Percentiles rank a stretch among this genome's conserved stretches.
Conservation (phyloP, 2,888 invertebrate species). For the Apotomis turbidana region DNA sequence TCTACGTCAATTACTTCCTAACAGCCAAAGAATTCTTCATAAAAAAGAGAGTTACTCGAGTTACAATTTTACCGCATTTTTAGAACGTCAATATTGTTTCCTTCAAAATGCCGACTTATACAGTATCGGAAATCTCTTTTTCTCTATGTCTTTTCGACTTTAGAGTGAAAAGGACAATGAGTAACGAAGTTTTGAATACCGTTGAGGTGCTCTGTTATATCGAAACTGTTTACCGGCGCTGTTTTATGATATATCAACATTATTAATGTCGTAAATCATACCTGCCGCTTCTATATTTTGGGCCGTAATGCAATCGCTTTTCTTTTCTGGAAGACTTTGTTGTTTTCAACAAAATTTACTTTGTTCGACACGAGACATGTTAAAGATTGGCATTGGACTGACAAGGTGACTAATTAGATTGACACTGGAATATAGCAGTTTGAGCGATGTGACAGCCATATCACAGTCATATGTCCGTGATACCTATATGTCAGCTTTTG, state of each 20-base stretch:
- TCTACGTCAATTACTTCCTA: constrained; percentile 7
- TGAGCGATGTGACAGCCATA: too few relatives aligned
- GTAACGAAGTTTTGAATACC: constrained; percentile 15
- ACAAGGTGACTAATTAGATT: too few relatives aligned
- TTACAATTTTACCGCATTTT: constrained; percentile 20
- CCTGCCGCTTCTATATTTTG: constrained; percentile 29
- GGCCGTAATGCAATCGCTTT: constrained; percentile 2
- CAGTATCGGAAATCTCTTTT: background rate
- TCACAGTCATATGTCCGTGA: too few relatives aligned
- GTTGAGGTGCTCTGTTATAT: constrained; percentile 24
- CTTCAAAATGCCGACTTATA: background rate
- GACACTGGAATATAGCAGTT: too few relatives aligned
- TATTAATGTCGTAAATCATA: constrained; percentile 41
- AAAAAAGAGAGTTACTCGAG: constrained; percentile 11
- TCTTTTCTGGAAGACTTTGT: background rate
- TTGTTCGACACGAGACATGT: background rate
- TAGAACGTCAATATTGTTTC: constrained; percentile 16
- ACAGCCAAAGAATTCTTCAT: background rate
- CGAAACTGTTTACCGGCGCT: constrained; percentile 33
- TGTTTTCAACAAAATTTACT: background rate
- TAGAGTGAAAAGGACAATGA: background rate
- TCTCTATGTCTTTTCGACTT: background rate
- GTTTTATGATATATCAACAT: constrained; percentile 34
- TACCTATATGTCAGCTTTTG: too few relatives aligned
- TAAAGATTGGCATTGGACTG: background rate